These are phyloP conservation scores for Tetramorium bicarinatum DNA, from an alignment of 2,888 invertebrate genomes.

Conservation along the genomic window DNA sequence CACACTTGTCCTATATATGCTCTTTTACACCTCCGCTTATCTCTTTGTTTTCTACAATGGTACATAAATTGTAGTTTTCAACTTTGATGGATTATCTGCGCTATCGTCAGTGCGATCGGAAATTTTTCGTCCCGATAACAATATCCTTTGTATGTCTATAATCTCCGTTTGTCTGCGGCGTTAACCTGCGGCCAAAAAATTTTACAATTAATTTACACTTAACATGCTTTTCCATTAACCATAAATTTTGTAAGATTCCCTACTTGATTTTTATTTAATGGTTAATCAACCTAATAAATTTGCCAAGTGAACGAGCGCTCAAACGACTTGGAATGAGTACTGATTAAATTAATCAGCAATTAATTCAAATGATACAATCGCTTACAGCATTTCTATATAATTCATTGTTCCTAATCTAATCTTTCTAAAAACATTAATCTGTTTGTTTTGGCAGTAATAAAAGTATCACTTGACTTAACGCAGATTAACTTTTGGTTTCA, in stretches of 20 bases:
- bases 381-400: background rate
- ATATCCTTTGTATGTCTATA: background rate
- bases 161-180: background rate
- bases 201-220: background rate
- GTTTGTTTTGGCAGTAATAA: background rate
- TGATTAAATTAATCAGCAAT: background rate
- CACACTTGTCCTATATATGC: slow-evolving; percentile 1
- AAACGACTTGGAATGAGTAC: background rate
- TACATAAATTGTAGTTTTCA: slow-evolving; percentile 19
- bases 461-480: background rate
- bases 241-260: background rate
- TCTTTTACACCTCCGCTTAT: slow-evolving; percentile 9
- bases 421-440: background rate
- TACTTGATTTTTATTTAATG: background rate
- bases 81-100: slow-evolving; percentile 20
- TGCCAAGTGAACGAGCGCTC: background rate
- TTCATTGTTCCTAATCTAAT: background rate
- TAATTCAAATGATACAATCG: background rate
- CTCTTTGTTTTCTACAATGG: slow-evolving; percentile 5
- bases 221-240: background rate
- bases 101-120: slow-evolving; percentile 7
- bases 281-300: background rate
- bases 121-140: slow-evolving; percentile 33
- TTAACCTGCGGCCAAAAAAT: background rate
- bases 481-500: too few relatives aligned